phyloP scores from a whole-genome alignment of 35 echinoderm and acorn worm genomes.

The Eucidaris tribuloides region DNA sequence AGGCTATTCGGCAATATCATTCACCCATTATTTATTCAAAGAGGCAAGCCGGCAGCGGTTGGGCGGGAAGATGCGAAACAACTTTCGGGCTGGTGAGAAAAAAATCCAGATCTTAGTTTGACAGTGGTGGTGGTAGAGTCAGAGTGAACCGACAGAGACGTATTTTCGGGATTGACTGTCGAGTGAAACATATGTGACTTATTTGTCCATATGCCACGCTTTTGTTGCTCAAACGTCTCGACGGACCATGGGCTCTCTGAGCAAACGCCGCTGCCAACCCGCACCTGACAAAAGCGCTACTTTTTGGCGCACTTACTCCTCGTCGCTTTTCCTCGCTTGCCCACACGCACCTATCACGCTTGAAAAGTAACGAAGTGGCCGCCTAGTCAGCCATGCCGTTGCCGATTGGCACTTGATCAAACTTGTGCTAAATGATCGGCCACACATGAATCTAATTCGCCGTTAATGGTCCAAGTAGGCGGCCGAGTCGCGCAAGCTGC shows the following conservation, averaged over 20 bases:
- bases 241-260: conserved; percentile 36
- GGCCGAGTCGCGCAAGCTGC: conserved; percentile 75
- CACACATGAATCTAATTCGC: conserved; percentile 95
- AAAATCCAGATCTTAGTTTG: too few species aligned
- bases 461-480: conserved; percentile 79
- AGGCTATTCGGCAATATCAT: conserved; percentile 57
- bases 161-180: conserved; percentile 67
- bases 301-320: conserved; percentile 63
- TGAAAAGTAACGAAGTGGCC: conserved; percentile 92
- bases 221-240: conserved; percentile 50
- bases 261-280: conserved; percentile 49
- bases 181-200: conserved; percentile 84
- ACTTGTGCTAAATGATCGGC: conserved; percentile 86
- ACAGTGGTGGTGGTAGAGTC: too few species aligned
- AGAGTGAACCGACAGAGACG: too few species aligned
- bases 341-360: conserved; percentile 88
- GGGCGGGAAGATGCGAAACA: too few species aligned
- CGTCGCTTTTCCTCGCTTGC: conserved; percentile 57
- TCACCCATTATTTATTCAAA: conserved; percentile 85
- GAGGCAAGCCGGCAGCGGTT: conserved; percentile 22
- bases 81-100: too few species aligned
- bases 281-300: conserved; percentile 81
- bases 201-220: conserved; percentile 83
- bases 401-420: conserved; percentile 75
- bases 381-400: conserved; percentile 57